Conservation (phyloP, 2,797 vertebrate species). For the Astyanax mexicanus region DNA sequence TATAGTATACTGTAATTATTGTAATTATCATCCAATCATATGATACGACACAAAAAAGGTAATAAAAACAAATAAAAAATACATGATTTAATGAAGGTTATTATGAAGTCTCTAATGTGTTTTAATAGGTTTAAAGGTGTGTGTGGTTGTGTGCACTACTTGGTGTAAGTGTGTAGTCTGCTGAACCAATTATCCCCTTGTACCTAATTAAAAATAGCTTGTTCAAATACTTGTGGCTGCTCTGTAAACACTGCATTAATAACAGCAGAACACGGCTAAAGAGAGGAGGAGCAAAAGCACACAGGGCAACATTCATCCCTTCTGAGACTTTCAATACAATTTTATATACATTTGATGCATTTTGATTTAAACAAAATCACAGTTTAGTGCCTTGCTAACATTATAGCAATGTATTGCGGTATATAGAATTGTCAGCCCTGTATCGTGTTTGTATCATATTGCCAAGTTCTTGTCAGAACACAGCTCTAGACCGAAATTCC, state of each 20-base stretch:
- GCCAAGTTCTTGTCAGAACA: too few species aligned
- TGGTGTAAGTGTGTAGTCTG: not conserved
- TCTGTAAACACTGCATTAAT: conserved; percentile 58
- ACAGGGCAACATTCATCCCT: conserved; percentile 47
- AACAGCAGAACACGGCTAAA: conserved; percentile 49
- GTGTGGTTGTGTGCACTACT: not conserved
- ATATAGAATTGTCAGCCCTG: too few species aligned
- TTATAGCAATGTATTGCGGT: too few species aligned
- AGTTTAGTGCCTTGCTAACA: too few species aligned
- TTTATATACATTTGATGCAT: too few species aligned
- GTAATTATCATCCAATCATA: too few species aligned
- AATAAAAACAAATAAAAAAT: too few species aligned
- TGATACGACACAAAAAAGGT: too few species aligned
- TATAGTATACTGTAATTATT: too few species aligned
- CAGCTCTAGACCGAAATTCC: too few species aligned
- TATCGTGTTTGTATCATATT: too few species aligned
- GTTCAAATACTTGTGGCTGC: conserved; percentile 52
- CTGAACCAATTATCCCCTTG: conserved; percentile 60
- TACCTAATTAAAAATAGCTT: conserved; percentile 60
- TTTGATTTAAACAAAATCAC: too few species aligned
- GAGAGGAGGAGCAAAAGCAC: conserved; percentile 31
- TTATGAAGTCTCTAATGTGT: not conserved
- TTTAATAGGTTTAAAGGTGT: not conserved
- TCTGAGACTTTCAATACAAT: conserved; percentile 34
- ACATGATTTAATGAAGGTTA: not conserved